A percentile compares a stretch with the other conserved stretches of the same genome.
Evolutionary conservation across 1,140 invertebrate species (phyloP).

Genomic region (Drosophila murphyi): DNA sequence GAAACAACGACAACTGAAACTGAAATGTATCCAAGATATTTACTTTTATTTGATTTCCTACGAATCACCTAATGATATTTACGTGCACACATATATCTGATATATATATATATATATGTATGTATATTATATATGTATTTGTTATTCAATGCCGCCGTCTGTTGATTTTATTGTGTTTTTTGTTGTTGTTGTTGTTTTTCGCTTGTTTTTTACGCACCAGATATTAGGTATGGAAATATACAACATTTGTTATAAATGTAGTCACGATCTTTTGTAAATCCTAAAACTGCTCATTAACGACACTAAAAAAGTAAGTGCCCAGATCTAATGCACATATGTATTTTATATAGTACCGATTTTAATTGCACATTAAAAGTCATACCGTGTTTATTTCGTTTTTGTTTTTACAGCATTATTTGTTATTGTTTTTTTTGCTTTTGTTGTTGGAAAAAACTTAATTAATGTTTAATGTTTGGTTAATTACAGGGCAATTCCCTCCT

Average conservation of each 20-base stretch:
- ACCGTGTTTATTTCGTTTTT: neutral
- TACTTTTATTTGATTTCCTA: conserved; percentile 15
- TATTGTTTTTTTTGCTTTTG: neutral
- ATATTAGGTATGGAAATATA: conserved; percentile 46
- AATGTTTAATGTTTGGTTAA: conserved; percentile 10
- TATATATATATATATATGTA: neutral
- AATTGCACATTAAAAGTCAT: conserved; percentile 16
- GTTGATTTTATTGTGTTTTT: conserved; percentile 39
- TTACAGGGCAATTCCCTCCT: conserved; percentile 8
- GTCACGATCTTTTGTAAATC: conserved; percentile 35
- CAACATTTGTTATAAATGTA: conserved; percentile 41
- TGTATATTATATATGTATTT: conserved; percentile 40
- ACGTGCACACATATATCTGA: neutral
- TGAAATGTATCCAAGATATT: neutral
- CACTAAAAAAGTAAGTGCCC: neutral
- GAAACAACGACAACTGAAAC: neutral
- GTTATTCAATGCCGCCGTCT: conserved; percentile 47
- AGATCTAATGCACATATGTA: neutral
- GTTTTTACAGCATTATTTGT: neutral
- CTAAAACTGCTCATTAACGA: conserved; percentile 26
- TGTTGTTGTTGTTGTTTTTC: conserved; percentile 10
- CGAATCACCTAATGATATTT: conserved; percentile 7
- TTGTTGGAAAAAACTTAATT: neutral
- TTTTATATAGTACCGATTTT: conserved; percentile 8
- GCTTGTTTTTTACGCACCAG: conserved; percentile 39